Base-by-base conservation (phyloP, 2,797 vertebrate species). In the Agapornis canus region DNA sequence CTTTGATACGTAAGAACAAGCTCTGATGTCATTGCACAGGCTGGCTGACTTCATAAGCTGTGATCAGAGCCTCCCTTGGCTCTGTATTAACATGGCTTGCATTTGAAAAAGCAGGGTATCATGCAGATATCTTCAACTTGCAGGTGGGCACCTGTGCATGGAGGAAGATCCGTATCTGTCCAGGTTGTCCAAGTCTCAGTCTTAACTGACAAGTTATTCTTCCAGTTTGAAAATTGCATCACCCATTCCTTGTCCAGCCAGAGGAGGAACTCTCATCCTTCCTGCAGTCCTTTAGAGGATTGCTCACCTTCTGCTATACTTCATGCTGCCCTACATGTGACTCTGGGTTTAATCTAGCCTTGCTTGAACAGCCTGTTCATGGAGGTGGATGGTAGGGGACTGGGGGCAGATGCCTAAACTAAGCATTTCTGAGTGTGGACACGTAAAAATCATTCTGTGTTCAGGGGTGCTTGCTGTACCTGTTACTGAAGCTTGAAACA, bases 261-360 rank as follows among this genome's bases (percentile, higher is more conserved):
- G 45, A 51, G 32, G 31, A 68, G 39, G 12, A 73, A 31, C 13
- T 60, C 23, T 65, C 29, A 56, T 85, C 27, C 66, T 45, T 2
- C 0, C 51, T 73, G 76, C n/a, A 52, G 2, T 49, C 29, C 15
- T 47, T 27, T 9, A 20, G 27, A 37, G 57, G 9, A 21, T 4
- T 83, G 35, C 72, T 89, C 75, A 16, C 47, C 42, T 32, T 56
- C 37, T 87, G 22, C 60, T 48, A 42, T 27, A 18, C 29, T 9
- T 1, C 0, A 3, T 27, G 7, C n/a, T 80, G 48, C 52, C 42
- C 32, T 56, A 26, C 11, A 10, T 1, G 0, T 1, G 4, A 35
- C 42, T 56, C 40, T 78, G 43, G 15, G 7, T 31, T 84, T 64
- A 73, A 47, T 56, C 37, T 66, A 45, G 27, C 27, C 26, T 27